Evolutionary conservation across 2,113 vertebrate genomes (phyloP), one percentile per base, ranked within the genome.

Genomic region (Danio rerio): DNA sequence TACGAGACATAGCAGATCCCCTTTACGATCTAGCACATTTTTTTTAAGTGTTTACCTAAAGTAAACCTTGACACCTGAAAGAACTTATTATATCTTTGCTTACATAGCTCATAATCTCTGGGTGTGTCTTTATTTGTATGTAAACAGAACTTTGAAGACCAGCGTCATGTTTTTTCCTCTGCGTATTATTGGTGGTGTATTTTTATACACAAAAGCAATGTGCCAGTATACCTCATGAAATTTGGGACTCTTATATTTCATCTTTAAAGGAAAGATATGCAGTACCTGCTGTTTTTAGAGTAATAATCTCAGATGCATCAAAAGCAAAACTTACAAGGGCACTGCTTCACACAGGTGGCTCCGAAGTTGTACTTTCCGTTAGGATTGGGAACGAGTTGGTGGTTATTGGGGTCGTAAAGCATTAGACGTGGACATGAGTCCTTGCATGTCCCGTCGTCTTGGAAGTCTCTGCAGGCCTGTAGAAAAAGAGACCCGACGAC

Each of bases 331-430:
- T 87, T 95, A 99, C 98, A 94, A 78, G 98, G 98, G 65, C 98
- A 99, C 58, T 94, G 93, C 73, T 93, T 95, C 81, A 99, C 95
- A 12, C 98, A 99, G 45, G 93, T 96, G 56, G 96, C 95, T 5
- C 98, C 98, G 0, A 96, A 99, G 85, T 94, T 96, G 90, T 95
- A 98, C 79, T 97, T 99, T 47, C 94, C 96, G 0, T 95, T 88
- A 0, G 96, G 96, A 90, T 98, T 99, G 72, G 87, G 68, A 42
- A 94, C 94, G 91, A 96, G 92, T 77, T 95, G 94, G 71, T 96
- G 95, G 0, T 90, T 95, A 77, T 89, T 94, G 5, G 90, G 86
- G 84, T 98, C 90, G 70, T 99, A 98, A 0, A 94, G 20, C 63
- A 94, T 94, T 58, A 94, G 86, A 0, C 91, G 93, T 0, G 97